Percentiles rank a stretch among this genome's conserved stretches.
These are phyloP conservation scores for Aporrectodea caliginosa DNA, from an alignment of 1,140 invertebrate genomes.

Conservation along the genomic window DNA sequence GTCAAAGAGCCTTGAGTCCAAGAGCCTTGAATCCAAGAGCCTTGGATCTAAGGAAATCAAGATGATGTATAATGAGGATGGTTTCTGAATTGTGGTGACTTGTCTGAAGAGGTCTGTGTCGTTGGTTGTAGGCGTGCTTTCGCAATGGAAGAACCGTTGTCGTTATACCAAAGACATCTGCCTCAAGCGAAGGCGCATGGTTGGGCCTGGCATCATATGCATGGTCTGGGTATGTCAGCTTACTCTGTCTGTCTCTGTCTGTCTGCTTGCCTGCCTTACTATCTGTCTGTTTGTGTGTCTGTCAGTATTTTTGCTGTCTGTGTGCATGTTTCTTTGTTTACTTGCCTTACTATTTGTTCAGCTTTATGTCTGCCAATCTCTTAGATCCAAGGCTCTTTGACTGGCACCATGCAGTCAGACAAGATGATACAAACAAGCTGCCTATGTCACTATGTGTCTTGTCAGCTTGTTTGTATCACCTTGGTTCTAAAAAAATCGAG, in stretches of 20 bases:
- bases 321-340: constrained; percentile 18
- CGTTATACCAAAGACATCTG: constrained; percentile 63
- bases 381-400: not conserved
- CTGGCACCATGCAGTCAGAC: not conserved
- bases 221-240: constrained; percentile 72
- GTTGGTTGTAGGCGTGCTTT: constrained; percentile 55
- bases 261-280: no score
- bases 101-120: not conserved
- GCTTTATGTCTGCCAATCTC: no score
- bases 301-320: no score
- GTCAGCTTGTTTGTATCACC: not conserved
- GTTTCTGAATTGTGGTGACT: no score
- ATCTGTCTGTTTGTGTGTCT: no score
- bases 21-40: no score
- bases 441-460: constrained; percentile 3
- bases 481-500: not conserved
- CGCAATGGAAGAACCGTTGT: constrained; percentile 63
- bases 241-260: no score
- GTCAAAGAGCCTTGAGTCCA: no score
- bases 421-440: not conserved
- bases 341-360: constrained; percentile 22
- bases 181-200: constrained; percentile 66
- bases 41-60: no score
- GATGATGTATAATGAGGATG: no score
- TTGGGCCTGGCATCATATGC: constrained; percentile 71